Evolutionary conservation across 2,113 vertebrate genomes (phyloP).

Genomic region (Myiopsitta monachus): DNA sequence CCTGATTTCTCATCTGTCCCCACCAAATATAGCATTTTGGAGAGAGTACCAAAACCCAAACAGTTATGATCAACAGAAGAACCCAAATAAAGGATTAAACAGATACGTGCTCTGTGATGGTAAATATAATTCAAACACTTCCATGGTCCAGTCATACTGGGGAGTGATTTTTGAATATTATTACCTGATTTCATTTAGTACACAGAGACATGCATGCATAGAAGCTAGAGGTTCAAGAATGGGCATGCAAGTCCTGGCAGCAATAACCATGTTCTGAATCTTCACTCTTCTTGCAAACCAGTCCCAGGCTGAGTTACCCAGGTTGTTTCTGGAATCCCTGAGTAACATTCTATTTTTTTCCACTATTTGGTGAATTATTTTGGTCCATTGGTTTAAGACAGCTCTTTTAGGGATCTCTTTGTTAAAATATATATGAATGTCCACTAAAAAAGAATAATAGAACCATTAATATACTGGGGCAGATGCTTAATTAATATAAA

Average conservation of each 20-base stretch:
- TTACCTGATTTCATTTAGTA: not conserved
- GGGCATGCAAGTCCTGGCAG: not conserved
- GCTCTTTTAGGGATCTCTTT: not conserved
- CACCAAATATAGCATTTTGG: not conserved
- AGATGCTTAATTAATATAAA: not conserved
- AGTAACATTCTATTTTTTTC: not conserved
- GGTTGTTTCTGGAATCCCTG: not conserved
- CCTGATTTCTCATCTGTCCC: not conserved
- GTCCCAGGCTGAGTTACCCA: not conserved
- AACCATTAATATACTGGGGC: not conserved
- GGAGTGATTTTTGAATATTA: not conserved
- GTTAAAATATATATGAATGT: not conserved
- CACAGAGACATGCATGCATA: not conserved
- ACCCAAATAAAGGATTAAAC: not conserved
- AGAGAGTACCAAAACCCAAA: not conserved
- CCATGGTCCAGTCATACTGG: not conserved
- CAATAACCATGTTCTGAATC: not conserved
- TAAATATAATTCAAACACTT: not conserved
- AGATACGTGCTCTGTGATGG: not conserved
- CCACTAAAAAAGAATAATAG: not conserved
- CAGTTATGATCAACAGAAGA: not conserved
- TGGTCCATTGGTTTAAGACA: not conserved
- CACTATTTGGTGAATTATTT: not conserved
- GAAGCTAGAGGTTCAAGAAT: not conserved
- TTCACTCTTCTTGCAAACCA: not conserved